Percentiles rank a stretch among this genome's conserved stretches.
Conservation (phyloP, 2,113 vertebrate genomes). For the Psephotus haematonotus region DNA sequence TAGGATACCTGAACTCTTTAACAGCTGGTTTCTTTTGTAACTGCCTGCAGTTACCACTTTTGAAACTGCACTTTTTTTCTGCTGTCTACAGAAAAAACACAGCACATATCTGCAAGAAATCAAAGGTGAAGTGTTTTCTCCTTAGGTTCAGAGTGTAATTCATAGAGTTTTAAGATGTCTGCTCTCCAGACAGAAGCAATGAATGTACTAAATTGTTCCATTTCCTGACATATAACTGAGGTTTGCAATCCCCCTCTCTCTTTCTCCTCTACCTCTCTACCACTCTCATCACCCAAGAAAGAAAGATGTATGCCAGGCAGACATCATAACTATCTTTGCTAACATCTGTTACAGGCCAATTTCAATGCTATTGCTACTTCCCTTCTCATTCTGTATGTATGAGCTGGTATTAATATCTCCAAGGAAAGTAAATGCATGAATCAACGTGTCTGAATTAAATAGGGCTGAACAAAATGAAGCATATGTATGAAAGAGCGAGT, state of each 20-base stretch:
- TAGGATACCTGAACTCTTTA: background rate
- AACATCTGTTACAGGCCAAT: slow-evolving; percentile 34
- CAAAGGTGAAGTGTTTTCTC: background rate
- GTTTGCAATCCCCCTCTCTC: background rate
- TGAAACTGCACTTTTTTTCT: background rate
- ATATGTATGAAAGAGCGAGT: background rate
- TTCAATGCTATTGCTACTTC: background rate
- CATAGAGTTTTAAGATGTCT: background rate
- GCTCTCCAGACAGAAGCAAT: background rate
- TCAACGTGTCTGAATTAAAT: slow-evolving; percentile 8
- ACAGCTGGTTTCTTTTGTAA: background rate
- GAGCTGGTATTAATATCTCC: slow-evolving; percentile 37
- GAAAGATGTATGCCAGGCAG: background rate
- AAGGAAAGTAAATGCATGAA: slow-evolving; percentile 20
- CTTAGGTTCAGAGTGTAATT: background rate
- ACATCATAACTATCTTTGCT: background rate
- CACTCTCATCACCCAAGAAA: background rate
- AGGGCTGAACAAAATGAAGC: background rate
- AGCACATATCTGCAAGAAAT: background rate
- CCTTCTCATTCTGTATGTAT: slow-evolving; percentile 19
- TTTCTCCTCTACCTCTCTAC: background rate
- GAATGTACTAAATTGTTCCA: background rate
- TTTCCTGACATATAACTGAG: background rate
- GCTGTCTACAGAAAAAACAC: background rate
- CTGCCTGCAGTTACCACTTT: background rate